A percentile compares a stretch with the other conserved stretches of the same genome.
phyloP scores from a whole-genome alignment of 2,888 invertebrate genomes.

The Cyclophora albipunctata region DNA sequence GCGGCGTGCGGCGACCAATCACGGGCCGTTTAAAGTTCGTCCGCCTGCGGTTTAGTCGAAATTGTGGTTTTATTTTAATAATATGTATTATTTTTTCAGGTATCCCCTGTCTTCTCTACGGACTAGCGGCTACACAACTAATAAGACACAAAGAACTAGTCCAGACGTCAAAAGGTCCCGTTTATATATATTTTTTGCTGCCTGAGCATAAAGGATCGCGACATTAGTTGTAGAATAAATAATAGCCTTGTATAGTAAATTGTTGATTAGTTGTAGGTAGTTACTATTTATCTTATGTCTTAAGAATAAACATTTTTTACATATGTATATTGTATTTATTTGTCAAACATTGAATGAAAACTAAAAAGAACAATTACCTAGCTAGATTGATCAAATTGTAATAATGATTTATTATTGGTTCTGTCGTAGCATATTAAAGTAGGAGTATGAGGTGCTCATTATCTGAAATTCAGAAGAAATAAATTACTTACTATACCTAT shows the following conservation, averaged over 20 bases:
- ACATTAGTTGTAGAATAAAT: constrained; percentile 48
- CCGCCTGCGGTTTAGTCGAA: no score
- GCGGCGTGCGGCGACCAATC: no score
- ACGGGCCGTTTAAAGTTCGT: no score
- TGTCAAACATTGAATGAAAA: no score
- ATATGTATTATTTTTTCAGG: constrained; percentile 72
- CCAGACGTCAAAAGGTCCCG: constrained; percentile 79
- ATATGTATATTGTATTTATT: no score
- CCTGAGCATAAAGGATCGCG: constrained; percentile 90
- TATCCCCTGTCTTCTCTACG: constrained; percentile 93
- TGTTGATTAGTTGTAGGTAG: no score
- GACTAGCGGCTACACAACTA: constrained; percentile 87
- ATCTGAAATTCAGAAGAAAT: constrained; percentile 36
- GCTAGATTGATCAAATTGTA: no score
- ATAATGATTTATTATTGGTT: constrained; percentile 22
- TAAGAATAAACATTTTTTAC: not conserved
- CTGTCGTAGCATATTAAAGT: constrained; percentile 53
- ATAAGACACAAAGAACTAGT: constrained; percentile 88
- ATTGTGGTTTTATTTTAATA: not conserved
- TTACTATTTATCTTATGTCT: no score
- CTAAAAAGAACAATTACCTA: no score
- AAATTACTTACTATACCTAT: not conserved
- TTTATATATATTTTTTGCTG: constrained; percentile 91
- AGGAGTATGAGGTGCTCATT: constrained; percentile 48
- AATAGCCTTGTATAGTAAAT: no score